A percentile compares a stretch with the other conserved stretches of the same genome.
These are phyloP conservation scores for Bovichtus variegatus DNA, from an alignment of 2,797 vertebrate species.

Conservation along the genomic window DNA sequence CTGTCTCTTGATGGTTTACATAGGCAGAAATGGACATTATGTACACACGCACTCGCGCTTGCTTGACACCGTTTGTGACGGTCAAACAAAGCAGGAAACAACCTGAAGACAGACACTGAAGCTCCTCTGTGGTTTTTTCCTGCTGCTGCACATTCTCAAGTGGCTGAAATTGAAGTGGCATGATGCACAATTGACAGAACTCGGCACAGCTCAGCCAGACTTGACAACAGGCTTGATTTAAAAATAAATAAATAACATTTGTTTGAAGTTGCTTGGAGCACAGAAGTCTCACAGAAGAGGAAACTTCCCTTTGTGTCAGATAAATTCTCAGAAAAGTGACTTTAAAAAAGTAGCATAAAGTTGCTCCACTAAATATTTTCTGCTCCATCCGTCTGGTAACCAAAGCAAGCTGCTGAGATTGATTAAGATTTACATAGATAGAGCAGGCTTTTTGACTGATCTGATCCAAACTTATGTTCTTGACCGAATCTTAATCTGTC, in stretches of 20 bases:
- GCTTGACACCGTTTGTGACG: background rate
- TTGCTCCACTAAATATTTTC: constrained; percentile 18
- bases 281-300: background rate
- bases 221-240: constrained; percentile 16
- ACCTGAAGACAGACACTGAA: constrained; percentile 9
- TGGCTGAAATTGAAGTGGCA: constrained; percentile 35
- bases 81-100: constrained; percentile 19
- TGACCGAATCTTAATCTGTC: constrained; percentile 44
- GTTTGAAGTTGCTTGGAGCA: constrained; percentile 2
- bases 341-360: constrained; percentile 11
- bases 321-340: constrained; percentile 1
- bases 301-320: background rate
- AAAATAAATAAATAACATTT: background rate
- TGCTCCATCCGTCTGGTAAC: constrained; percentile 30
- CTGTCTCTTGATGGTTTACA: background rate
- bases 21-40: background rate
- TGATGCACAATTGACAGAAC: constrained; percentile 15
- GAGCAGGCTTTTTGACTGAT: constrained; percentile 37
- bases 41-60: background rate
- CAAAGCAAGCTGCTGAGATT: constrained; percentile 35
- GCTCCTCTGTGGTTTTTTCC: constrained; percentile 35
- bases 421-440: constrained; percentile 37
- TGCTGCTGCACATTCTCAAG: constrained; percentile 41
- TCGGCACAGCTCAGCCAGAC: constrained; percentile 11
- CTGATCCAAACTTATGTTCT: constrained; percentile 55